Evolutionary conservation across 1,140 invertebrate species (phyloP).

Genomic region (Sitophilus oryzae): DNA sequence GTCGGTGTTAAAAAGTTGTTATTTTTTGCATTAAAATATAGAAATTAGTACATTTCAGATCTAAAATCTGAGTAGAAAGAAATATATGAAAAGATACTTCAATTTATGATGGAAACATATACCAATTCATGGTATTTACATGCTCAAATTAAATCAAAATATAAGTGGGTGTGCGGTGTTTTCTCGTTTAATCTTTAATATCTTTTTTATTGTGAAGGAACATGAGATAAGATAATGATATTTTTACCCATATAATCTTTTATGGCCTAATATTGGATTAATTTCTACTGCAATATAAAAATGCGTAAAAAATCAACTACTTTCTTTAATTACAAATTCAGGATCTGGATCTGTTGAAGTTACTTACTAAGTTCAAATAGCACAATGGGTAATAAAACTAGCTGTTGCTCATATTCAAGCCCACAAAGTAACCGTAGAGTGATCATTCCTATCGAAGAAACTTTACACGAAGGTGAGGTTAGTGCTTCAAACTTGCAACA

Average conservation of each 20-base stretch:
- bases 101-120: no score
- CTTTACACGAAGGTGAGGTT: conserved; percentile 67
- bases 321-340: not conserved
- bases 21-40: no score
- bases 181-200: conserved; percentile 17
- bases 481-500: conserved; percentile 90
- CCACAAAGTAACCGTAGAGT: conserved; percentile 47
- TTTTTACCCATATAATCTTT: conserved; percentile 4
- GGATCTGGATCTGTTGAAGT: conserved; percentile 3
- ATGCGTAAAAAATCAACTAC: conserved; percentile 5
- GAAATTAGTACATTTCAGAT: no score
- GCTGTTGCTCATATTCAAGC: conserved; percentile 70
- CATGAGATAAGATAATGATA: conserved; percentile 17
- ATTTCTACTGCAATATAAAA: not conserved
- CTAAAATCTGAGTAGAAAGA: no score
- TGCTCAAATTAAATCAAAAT: not conserved
- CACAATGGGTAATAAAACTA: conserved; percentile 69
- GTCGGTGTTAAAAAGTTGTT: no score
- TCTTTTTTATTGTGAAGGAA: conserved; percentile 11
- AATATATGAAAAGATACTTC: no score
- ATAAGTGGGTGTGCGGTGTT: conserved; percentile 19
- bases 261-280: conserved; percentile 10
- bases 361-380: not conserved
- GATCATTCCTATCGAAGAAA: conserved; percentile 55
- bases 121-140: no score